Evolutionary conservation across 2,888 invertebrate species (phyloP).

Genomic region (Odontocolon sp.): DNA sequence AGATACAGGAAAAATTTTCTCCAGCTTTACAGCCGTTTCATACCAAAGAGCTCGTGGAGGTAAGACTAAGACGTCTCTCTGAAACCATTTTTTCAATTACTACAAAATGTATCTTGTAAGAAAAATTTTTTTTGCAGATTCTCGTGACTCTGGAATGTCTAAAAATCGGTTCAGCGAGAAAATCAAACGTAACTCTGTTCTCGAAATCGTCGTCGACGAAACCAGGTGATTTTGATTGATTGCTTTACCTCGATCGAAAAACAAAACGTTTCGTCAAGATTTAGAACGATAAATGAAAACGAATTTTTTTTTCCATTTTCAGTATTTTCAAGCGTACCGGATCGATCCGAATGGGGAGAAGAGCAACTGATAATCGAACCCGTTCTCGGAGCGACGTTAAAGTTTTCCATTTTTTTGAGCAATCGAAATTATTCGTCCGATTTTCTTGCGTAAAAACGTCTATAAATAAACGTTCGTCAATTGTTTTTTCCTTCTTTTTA

Average conservation of each 20-base stretch:
- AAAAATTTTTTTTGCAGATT: constrained; percentile 80
- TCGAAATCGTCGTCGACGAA: constrained; percentile 78
- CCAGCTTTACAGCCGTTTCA: constrained; percentile 86
- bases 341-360: constrained; percentile 78
- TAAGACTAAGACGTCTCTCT: no score
- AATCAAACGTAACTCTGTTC: constrained; percentile 80
- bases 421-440: constrained; percentile 82
- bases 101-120: constrained; percentile 69
- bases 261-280: no score
- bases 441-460: constrained; percentile 75
- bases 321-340: constrained; percentile 75
- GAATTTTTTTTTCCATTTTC: constrained; percentile 23
- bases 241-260: constrained; percentile 5
- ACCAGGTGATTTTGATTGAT: constrained; percentile 74
- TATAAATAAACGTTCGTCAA: not conserved
- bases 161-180: constrained; percentile 78
- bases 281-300: not conserved
- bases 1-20: constrained; percentile 84
- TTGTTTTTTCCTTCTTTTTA: no score
- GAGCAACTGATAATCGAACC: constrained; percentile 82
- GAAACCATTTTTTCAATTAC: constrained; percentile 21
- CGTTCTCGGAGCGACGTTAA: constrained; percentile 81
- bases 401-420: constrained; percentile 84
- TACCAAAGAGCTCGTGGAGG: constrained; percentile 84
- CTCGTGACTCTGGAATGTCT: constrained; percentile 83